A percentile compares a stretch with the other conserved stretches of the same genome.
Conservation (phyloP, 2,113 vertebrate species). For the Chaenogobius annularis region DNA sequence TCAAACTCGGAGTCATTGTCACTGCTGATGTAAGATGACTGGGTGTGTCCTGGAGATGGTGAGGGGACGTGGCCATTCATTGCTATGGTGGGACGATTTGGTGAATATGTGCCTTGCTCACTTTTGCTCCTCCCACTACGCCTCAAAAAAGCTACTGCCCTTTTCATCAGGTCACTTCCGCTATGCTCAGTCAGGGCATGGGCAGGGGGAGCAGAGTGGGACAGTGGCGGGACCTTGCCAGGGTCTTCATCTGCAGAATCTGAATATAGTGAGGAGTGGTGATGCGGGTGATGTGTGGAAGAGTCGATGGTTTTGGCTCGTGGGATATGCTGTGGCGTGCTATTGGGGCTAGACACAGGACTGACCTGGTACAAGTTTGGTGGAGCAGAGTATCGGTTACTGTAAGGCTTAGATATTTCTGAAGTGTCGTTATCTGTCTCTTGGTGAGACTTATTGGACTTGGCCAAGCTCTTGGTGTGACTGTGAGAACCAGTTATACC, state of each 20-base stretch:
- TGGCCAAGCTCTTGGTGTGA: constrained; percentile 49
- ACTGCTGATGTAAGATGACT: constrained; percentile 91
- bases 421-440: constrained; percentile 68
- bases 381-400: constrained; percentile 86
- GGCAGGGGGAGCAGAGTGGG: constrained; percentile 52
- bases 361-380: constrained; percentile 86
- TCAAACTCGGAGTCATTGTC: constrained; percentile 98
- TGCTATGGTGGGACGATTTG: constrained; percentile 68
- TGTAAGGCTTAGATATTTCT: constrained; percentile 24
- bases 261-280: constrained; percentile 72
- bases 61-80: constrained; percentile 77
- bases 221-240: constrained; percentile 53
- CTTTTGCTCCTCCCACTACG: constrained; percentile 82
- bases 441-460: constrained; percentile 69
- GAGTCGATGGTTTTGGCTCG: constrained; percentile 82
- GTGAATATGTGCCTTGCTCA: constrained; percentile 79
- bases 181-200: constrained; percentile 73
- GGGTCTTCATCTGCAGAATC: constrained; percentile 88
- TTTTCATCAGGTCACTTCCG: constrained; percentile 86
- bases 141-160: constrained; percentile 87
- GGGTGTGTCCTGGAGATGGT: constrained; percentile 50
- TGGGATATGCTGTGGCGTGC: constrained; percentile 76
- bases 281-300: constrained; percentile 25
- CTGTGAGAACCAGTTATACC: constrained; percentile 53
- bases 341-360: constrained; percentile 71